These are phyloP conservation scores for Syngnathus rostellatus DNA, from an alignment of 2,797 vertebrate species.

Conservation along the genomic window DNA sequence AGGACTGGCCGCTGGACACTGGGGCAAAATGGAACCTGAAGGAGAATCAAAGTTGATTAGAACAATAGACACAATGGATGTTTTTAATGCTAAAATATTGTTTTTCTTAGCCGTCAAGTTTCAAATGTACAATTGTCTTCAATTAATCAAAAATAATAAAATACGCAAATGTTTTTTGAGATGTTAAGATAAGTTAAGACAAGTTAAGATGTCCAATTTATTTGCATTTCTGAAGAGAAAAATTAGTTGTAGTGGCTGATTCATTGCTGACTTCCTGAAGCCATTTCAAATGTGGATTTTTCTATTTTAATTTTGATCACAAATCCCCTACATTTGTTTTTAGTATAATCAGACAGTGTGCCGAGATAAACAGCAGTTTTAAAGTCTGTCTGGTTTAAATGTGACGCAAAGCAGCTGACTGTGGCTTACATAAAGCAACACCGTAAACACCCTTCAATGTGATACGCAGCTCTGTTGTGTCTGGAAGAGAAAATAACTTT, in stretches of 20 bases:
- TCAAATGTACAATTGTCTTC: not conserved
- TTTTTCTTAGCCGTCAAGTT: not conserved
- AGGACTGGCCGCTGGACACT: conserved; percentile 68
- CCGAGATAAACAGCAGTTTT: too few species aligned
- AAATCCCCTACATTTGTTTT: too few species aligned
- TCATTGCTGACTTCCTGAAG: not conserved
- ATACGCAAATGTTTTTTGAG: not conserved
- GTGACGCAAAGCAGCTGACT: not conserved
- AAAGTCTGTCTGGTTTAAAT: not conserved
- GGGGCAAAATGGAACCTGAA: conserved; percentile 71
- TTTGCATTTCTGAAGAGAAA: not conserved
- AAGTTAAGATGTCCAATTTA: too few species aligned
- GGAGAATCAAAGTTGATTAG: not conserved
- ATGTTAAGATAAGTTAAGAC: too few species aligned
- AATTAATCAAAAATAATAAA: not conserved
- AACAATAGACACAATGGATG: not conserved
- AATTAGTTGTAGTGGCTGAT: not conserved
- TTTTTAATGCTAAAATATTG: not conserved
- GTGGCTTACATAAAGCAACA: not conserved
- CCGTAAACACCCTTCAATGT: not conserved
- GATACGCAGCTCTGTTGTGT: not conserved
- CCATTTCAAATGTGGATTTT: not conserved
- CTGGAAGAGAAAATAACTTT: not conserved
- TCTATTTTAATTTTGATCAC: not conserved
- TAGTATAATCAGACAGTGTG: too few species aligned